A percentile compares a stretch with the other conserved stretches of the same genome.
Evolutionary conservation across 2,113 vertebrate genomes (phyloP).

Genomic region (Ancistrus triradiatus): DNA sequence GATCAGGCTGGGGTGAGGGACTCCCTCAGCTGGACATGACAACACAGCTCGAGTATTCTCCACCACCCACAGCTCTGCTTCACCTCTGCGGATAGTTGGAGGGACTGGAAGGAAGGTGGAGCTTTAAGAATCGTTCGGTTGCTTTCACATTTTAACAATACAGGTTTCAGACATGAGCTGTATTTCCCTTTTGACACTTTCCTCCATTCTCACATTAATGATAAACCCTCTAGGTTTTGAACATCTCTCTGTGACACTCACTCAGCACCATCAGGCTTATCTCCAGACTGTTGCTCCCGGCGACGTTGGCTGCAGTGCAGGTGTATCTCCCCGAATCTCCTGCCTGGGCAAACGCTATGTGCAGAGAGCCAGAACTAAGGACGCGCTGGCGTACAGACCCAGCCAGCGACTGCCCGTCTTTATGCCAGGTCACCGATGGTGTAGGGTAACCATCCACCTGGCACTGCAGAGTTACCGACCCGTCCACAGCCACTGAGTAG

Average conservation of each 20-base stretch:
- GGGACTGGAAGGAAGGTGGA: constrained; percentile 71
- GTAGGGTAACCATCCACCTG: constrained; percentile 76
- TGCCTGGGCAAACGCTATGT: constrained; percentile 79
- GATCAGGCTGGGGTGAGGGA: constrained; percentile 77
- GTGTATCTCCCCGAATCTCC: constrained; percentile 79
- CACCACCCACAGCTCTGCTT: constrained; percentile 61
- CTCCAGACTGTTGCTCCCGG: constrained; percentile 72
- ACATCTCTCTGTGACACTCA: too few relatives aligned
- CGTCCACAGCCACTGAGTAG: constrained; percentile 73
- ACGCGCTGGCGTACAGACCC: constrained; percentile 74
- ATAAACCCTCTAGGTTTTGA: too few relatives aligned
- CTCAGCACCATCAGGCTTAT: constrained; percentile 76
- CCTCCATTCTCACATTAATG: too few relatives aligned
- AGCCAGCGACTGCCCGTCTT: constrained; percentile 70
- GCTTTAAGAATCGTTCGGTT: too few relatives aligned
- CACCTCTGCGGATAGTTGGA: constrained; percentile 73
- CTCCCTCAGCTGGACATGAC: constrained; percentile 78
- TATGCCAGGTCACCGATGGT: constrained; percentile 81
- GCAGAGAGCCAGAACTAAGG: constrained; percentile 82
- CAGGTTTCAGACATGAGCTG: too few relatives aligned
- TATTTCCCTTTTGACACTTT: too few relatives aligned
- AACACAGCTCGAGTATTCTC: constrained; percentile 76
- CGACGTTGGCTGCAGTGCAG: constrained; percentile 79
- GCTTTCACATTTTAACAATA: too few relatives aligned
- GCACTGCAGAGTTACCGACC: constrained; percentile 79